Base-by-base conservation (phyloP, 1,140 invertebrate species). In the Trachelipus rathkii region DNA sequence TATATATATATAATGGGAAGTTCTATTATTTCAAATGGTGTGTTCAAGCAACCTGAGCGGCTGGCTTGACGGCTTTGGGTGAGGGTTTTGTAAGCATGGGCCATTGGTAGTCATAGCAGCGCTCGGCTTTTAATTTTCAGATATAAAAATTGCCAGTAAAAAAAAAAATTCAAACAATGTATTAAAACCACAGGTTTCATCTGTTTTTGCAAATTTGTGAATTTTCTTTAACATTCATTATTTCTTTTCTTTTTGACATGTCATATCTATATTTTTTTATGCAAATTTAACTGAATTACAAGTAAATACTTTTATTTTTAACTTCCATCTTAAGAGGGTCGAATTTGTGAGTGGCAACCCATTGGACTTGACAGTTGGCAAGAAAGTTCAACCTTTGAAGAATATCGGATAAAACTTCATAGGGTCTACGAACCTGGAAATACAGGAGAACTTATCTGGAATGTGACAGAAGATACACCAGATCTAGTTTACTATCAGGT, bases 401-500 rank as follows among this genome's bases (percentile, higher is more conserved):
- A 89, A n/a, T 95, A 90, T 83, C 89, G 90, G 82, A 85, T 90
- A 73, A 94, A 93, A 0, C 85, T 95, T 53, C 87, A 89, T 77
- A 87, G 93, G 77, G 88, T 90, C 43, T 95, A 93, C 82, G 89
- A 91, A 68, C 77, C 46, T 11, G 92, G 93, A 0, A 89, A 92
- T 74, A 89, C 92, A 0, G 91, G 88, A 4, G 86, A 88, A 71
- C 86, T 95, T 7, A 89, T 91, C 82, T 95, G 93, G 93, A 93
- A 92, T 0, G 93, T 95, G 10, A 88, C 90, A 0, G 84, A 89
- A 77, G 90, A 94, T 82, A 92, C 93, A 0, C 93, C 93, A 0
- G 89, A 93, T 84, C 82, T 90, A 67, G 85, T 95, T 0, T 95
- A 95, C 82, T 95, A 96, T 86, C 94, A 96, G 89, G 94, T 96